A percentile compares a stretch with the other conserved stretches of the same genome.
These are phyloP conservation scores for Beris morrisii DNA, from an alignment of 2,888 invertebrate genomes.

Conservation along the genomic window DNA sequence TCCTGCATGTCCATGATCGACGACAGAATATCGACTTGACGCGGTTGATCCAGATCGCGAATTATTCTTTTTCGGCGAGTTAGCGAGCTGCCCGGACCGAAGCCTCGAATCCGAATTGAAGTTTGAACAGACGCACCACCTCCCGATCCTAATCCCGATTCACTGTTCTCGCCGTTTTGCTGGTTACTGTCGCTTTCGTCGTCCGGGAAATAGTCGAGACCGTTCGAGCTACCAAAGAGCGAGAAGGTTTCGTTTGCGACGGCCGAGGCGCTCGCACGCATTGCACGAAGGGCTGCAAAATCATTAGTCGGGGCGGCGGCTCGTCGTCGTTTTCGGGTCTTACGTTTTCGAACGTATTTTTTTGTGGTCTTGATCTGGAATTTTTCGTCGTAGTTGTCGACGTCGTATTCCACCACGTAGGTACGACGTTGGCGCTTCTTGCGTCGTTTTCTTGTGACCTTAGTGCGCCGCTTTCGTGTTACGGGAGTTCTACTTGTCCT, in stretches of 20 bases:
- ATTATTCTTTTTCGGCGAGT: constrained; percentile 31
- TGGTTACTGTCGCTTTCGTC: constrained; percentile 54
- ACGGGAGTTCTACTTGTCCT: neutral
- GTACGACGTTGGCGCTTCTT: constrained; percentile 60
- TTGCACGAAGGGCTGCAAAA: constrained; percentile 48
- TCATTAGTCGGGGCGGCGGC: constrained; percentile 32
- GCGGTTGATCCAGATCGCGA: constrained; percentile 42
- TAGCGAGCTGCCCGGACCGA: constrained; percentile 7
- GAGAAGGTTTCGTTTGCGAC: constrained; percentile 58
- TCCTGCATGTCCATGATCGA: constrained; percentile 72
- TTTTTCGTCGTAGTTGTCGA: constrained; percentile 64
- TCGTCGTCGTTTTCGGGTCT: constrained; percentile 42
- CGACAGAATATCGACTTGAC: constrained; percentile 63
- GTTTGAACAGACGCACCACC: constrained; percentile 57
- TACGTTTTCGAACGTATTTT: constrained; percentile 55
- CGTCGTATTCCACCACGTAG: constrained; percentile 68
- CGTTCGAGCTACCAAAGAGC: constrained; percentile 68
- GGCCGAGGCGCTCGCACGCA: constrained; percentile 39
- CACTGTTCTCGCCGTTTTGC: constrained; percentile 44
- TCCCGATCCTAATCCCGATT: constrained; percentile 47
- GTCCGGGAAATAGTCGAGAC: constrained; percentile 69
- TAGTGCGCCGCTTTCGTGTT: constrained; percentile 24
- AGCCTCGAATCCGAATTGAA: constrained; percentile 46
- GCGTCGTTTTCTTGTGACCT: constrained; percentile 44
- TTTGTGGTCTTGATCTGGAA: constrained; percentile 62